Evolutionary conservation across 2,113 vertebrate species (phyloP).

Genomic region (Urocolius indicus): DNA sequence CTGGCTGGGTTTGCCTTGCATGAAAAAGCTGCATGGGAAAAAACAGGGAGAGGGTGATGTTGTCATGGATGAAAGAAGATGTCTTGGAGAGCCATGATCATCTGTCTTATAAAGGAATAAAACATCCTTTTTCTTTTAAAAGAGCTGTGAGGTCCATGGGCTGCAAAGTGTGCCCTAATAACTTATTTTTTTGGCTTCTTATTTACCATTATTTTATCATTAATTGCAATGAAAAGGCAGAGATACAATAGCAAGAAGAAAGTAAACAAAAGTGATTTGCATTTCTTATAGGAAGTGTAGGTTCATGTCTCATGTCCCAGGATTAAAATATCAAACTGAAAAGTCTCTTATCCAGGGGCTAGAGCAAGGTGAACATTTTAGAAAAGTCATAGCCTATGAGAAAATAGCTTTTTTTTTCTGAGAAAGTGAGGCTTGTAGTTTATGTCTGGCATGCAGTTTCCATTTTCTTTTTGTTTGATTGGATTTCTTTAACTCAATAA

Average conservation of each 20-base stretch:
- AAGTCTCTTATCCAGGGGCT: neutral
- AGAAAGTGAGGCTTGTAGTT: neutral
- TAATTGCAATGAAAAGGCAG: neutral
- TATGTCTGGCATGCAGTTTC: neutral
- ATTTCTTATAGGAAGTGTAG: neutral
- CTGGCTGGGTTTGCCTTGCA: neutral
- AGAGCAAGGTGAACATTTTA: neutral
- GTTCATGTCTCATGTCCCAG: neutral
- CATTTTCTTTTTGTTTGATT: neutral
- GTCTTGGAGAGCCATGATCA: neutral
- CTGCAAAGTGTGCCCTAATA: neutral
- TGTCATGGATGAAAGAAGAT: neutral
- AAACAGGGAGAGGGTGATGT: neutral
- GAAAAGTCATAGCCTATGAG: neutral
- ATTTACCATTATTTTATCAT: neutral
- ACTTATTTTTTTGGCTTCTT: neutral
- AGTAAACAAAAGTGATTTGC: neutral
- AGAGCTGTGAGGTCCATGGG: neutral
- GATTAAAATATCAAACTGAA: neutral
- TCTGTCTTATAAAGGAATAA: neutral
- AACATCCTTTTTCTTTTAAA: neutral
- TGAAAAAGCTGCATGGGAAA: neutral
- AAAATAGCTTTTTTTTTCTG: neutral
- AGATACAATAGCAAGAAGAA: neutral
- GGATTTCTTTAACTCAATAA: neutral